These are phyloP conservation scores for Oeneis ivallda DNA, from an alignment of 2,888 invertebrate genomes.

Conservation along the genomic window DNA sequence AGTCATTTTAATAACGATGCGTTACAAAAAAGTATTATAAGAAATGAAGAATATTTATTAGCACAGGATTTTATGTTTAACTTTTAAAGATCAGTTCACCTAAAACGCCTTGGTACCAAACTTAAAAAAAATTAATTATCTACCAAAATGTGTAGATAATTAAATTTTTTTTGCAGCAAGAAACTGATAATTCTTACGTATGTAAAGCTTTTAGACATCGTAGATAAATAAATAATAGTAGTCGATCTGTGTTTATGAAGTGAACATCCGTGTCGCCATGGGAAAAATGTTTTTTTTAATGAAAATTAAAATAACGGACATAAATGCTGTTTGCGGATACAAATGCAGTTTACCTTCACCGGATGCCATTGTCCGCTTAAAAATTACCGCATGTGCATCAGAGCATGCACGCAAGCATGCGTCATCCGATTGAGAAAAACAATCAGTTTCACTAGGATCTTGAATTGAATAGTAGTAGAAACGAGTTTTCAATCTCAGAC, in stretches of 20 bases:
- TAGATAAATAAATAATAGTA: neutral
- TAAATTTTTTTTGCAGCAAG: neutral
- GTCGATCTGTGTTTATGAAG: neutral
- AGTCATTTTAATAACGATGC: no score
- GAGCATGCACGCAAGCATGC: conserved; percentile 44
- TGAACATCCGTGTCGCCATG: conserved; percentile 11
- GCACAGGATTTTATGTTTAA: no score
- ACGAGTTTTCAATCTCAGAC: conserved; percentile 56
- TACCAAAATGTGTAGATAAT: no score
- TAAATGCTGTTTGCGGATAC: conserved; percentile 41
- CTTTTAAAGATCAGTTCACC: no score
- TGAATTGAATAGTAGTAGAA: conserved; percentile 51
- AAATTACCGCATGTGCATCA: conserved; percentile 41
- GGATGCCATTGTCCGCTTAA: conserved; percentile 48
- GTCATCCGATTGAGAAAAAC: conserved; percentile 53
- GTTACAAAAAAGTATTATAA: no score
- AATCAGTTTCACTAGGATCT: conserved; percentile 66
- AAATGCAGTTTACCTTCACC: conserved; percentile 47
- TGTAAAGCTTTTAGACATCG: neutral
- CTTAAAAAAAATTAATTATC: no score
- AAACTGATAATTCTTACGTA: neutral
- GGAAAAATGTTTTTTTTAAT: conserved; percentile 9
- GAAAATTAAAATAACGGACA: conserved; percentile 33
- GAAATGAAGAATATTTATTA: no score
- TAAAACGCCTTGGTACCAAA: no score